Conservation (phyloP, 2,113 vertebrate genomes). For the Hippopotamus amphibius region DNA sequence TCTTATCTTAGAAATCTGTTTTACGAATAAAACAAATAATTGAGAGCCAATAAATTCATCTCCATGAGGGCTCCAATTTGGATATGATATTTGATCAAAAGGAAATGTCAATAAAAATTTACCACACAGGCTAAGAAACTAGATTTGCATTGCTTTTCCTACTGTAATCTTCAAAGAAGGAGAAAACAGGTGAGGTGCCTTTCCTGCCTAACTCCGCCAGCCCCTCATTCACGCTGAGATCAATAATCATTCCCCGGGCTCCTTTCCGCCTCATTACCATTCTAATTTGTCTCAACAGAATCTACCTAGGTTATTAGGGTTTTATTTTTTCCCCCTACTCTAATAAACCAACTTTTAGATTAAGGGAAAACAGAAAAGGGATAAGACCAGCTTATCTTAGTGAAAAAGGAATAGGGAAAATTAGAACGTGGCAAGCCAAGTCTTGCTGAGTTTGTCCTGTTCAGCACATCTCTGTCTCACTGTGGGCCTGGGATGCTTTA, state of each 20-base stretch:
- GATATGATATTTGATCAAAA: conserved; percentile 29
- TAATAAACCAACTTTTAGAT: conserved; percentile 82
- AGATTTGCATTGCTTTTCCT: not conserved
- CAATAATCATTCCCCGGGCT: conserved; percentile 78
- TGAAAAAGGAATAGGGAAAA: conserved; percentile 47
- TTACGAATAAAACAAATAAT: not conserved
- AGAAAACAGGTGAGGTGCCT: conserved; percentile 60
- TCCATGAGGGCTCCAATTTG: not conserved
- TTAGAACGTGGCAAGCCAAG: conserved; percentile 27
- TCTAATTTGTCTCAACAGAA: conserved; percentile 83
- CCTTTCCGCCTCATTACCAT: conserved; percentile 81
- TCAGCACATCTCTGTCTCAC: not conserved
- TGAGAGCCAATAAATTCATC: not conserved
- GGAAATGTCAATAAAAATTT: not conserved
- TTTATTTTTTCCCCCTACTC: conserved; percentile 24
- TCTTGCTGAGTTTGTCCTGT: not conserved
- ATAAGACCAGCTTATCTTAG: conserved; percentile 57
- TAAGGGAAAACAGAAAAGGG: conserved; percentile 71
- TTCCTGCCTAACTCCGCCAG: conserved; percentile 50
- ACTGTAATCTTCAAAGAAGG: not conserved
- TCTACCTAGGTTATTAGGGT: not conserved
- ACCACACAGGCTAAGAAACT: not conserved
- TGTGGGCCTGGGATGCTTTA: not conserved
- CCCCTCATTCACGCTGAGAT: conserved; percentile 77
- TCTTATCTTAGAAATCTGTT: not conserved